Conservation (phyloP, 2,797 vertebrate species). For the Poecilia gillii region DNA sequence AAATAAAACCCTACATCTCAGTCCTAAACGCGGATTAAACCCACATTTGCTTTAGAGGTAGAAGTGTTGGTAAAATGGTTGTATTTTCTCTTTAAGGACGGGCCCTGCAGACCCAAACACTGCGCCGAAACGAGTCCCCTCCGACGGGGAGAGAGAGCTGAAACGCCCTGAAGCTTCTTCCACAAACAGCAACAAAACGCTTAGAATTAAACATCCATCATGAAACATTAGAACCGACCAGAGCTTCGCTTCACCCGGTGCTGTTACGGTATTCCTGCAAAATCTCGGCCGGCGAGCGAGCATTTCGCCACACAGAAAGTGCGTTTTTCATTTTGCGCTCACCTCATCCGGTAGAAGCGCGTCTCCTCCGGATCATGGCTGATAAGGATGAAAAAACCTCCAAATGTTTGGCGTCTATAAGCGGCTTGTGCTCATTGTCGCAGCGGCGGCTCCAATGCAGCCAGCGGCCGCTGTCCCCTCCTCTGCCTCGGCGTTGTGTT, state of each 20-base stretch:
- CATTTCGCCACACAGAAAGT: neutral
- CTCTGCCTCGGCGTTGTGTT: slow-evolving; percentile 52
- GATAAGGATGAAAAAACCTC: neutral
- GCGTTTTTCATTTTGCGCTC: slow-evolving; percentile 26
- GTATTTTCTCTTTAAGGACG: neutral
- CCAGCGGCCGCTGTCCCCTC: slow-evolving; percentile 44
- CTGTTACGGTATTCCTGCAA: slow-evolving; percentile 6
- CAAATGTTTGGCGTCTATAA: neutral
- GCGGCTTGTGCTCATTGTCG: neutral
- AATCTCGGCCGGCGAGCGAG: neutral
- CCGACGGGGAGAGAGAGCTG: neutral
- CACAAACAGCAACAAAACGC: neutral
- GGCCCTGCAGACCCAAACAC: slow-evolving; percentile 2
- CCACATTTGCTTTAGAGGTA: neutral
- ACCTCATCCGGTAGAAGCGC: slow-evolving; percentile 56
- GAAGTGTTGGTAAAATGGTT: neutral
- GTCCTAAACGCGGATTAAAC: neutral
- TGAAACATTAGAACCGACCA: neutral
- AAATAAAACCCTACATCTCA: neutral
- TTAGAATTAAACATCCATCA: neutral
- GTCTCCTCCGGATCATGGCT: slow-evolving; percentile 3
- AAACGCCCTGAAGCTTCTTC: slow-evolving; percentile 15
- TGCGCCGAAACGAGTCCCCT: neutral
- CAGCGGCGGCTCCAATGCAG: neutral
- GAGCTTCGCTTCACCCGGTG: neutral